Conservation (phyloP, 1,140 invertebrate species). For the Rhagoletis zephyria region DNA sequence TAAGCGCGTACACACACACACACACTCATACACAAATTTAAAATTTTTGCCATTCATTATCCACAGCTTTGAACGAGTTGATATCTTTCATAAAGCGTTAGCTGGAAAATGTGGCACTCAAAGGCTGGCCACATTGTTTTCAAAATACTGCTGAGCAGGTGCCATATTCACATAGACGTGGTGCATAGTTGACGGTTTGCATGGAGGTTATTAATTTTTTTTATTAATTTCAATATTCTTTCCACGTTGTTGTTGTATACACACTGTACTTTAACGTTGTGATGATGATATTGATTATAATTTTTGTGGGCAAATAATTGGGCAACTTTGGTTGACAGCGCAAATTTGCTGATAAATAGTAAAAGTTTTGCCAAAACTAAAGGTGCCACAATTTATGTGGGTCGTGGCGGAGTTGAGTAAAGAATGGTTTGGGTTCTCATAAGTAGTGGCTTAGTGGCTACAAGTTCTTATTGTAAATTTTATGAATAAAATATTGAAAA, state of each 20-base stretch:
- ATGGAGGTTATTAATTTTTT: slow-evolving; percentile 18
- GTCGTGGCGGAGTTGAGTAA: too few relatives aligned
- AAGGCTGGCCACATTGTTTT: neutral
- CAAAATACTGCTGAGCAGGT: neutral
- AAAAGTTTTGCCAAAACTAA: neutral
- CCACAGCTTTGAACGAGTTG: neutral
- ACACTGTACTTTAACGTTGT: neutral
- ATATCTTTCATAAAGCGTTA: neutral
- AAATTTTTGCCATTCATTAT: slow-evolving; percentile 45
- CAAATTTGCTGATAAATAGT: neutral
- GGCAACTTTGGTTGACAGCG: neutral
- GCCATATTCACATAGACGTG: slow-evolving; percentile 36
- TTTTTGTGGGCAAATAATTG: slow-evolving; percentile 35
- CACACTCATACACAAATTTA: neutral
- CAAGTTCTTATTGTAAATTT: too few relatives aligned
- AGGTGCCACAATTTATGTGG: neutral
- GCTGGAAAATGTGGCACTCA: neutral
- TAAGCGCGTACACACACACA: neutral
- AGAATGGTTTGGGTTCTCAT: too few relatives aligned
- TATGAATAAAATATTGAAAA: too few relatives aligned
- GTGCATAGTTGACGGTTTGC: slow-evolving; percentile 24
- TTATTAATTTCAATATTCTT: neutral
- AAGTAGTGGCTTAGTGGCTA: too few relatives aligned
- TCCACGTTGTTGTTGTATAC: neutral
- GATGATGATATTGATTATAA: neutral